phyloP scores from a whole-genome alignment of 2,113 vertebrate species.

The Tauraco erythrolophus region DNA sequence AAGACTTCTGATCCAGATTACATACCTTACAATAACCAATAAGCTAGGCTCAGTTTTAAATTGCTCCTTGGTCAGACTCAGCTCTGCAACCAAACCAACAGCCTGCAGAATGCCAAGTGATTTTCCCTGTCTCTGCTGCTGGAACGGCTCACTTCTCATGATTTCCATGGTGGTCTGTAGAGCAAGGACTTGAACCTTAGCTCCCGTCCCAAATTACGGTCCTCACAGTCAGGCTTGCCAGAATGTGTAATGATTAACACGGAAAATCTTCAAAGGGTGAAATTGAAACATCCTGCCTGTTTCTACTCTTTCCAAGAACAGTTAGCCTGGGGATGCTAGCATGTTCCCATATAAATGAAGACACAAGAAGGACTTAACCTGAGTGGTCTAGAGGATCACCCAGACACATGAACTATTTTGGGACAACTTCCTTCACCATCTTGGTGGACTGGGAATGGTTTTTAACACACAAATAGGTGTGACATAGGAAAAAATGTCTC shows the following conservation, averaged over 20 bases:
- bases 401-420: neutral
- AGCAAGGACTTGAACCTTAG: neutral
- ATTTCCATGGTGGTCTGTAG: neutral
- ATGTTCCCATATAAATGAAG: neutral
- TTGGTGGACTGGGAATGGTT: neutral
- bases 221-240: neutral
- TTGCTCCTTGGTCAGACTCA: neutral
- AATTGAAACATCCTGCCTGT: neutral
- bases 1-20: neutral
- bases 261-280: neutral
- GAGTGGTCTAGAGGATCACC: neutral
- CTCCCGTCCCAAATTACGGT: neutral
- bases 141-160: neutral
- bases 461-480: neutral
- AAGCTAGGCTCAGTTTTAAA: neutral
- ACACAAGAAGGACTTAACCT: neutral
- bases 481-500: neutral
- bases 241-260: neutral
- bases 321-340: neutral
- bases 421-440: neutral
- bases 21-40: neutral
- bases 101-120: rapidly evolving
- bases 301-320: neutral
- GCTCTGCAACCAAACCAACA: neutral
- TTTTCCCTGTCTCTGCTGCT: neutral